Evolutionary conservation across 2,888 invertebrate genomes (phyloP).

Genomic region (Psococerastis gibbosa): DNA sequence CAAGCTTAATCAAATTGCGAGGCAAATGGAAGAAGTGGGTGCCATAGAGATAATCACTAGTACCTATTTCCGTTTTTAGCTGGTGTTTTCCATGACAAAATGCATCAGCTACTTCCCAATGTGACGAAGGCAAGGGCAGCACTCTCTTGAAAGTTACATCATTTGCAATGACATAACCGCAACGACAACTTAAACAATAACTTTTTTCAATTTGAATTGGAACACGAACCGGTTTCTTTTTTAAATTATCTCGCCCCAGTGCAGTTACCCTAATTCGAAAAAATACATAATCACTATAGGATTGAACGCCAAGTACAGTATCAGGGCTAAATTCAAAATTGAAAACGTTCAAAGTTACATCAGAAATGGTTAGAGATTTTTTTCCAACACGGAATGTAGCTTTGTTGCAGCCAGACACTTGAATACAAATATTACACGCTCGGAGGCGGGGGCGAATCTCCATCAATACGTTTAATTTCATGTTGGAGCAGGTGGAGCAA

Average conservation of each 20-base stretch:
- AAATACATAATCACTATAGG: slow-evolving; percentile 20
- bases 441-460: slow-evolving; percentile 38
- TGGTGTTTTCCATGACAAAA: slow-evolving; percentile 35
- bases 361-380: slow-evolving; percentile 13
- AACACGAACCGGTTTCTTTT: slow-evolving; percentile 21
- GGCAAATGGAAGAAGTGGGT: slow-evolving; percentile 35
- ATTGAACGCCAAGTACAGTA: slow-evolving; percentile 23
- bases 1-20: slow-evolving; percentile 28
- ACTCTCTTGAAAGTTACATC: slow-evolving; percentile 33
- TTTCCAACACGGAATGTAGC: slow-evolving; percentile 8
- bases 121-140: slow-evolving; percentile 39
- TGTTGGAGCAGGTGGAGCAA: slow-evolving; percentile 34
- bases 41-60: slow-evolving; percentile 37
- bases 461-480: slow-evolving; percentile 31
- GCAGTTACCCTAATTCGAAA: slow-evolving; percentile 23
- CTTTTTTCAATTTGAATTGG: slow-evolving; percentile 12
- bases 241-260: slow-evolving; percentile 21
- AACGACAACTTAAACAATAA: slow-evolving; percentile 19
- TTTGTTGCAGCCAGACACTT: background rate
- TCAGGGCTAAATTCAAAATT: slow-evolving; percentile 20
- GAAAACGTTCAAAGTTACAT: slow-evolving; percentile 16
- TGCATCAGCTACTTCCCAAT: slow-evolving; percentile 41
- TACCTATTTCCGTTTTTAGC: slow-evolving; percentile 24
- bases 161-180: slow-evolving; percentile 21
- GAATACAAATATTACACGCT: slow-evolving; percentile 39